These are phyloP conservation scores for Tachysurus fulvidraco DNA, from an alignment of 2,113 vertebrate genomes.

Conservation along the genomic window DNA sequence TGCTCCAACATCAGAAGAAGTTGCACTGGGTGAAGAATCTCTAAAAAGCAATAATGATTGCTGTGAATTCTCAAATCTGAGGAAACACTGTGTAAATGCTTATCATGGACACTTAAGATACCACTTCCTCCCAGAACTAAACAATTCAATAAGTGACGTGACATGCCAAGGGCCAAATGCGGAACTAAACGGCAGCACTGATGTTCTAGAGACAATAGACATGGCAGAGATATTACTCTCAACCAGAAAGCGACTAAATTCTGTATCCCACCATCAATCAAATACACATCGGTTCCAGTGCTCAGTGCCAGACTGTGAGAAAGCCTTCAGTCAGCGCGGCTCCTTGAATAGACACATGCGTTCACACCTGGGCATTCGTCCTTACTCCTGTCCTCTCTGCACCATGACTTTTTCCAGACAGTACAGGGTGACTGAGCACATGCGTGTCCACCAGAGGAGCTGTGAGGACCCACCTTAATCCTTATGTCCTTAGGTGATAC, in stretches of 20 bases:
- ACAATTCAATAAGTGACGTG: slow-evolving; percentile 48
- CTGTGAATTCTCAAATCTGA: neutral
- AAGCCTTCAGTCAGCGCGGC: slow-evolving; percentile 72
- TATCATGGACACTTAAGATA: slow-evolving; percentile 60
- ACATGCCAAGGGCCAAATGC: neutral
- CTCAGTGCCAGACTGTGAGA: slow-evolving; percentile 61
- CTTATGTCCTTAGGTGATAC: neutral
- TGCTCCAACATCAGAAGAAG: neutral
- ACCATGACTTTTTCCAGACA: slow-evolving; percentile 76
- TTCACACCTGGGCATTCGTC: slow-evolving; percentile 71
- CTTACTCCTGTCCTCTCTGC: slow-evolving; percentile 72
- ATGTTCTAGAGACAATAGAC: slow-evolving; percentile 5
- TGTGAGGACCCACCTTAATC: slow-evolving; percentile 44
- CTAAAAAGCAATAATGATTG: neutral
- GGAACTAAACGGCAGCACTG: neutral
- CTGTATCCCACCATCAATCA: neutral
- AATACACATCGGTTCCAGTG: slow-evolving; percentile 65
- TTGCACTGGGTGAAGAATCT: neutral
- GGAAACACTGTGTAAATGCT: slow-evolving; percentile 23
- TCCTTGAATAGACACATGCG: slow-evolving; percentile 74
- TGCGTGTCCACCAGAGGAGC: slow-evolving; percentile 71
- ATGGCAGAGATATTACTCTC: slow-evolving; percentile 10
- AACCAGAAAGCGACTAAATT: neutral
- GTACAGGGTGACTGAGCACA: slow-evolving; percentile 75
- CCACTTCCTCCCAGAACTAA: slow-evolving; percentile 49